Evolutionary conservation across 2,113 vertebrate species (phyloP).

Genomic region (Sinocyclocheilus grahami): DNA sequence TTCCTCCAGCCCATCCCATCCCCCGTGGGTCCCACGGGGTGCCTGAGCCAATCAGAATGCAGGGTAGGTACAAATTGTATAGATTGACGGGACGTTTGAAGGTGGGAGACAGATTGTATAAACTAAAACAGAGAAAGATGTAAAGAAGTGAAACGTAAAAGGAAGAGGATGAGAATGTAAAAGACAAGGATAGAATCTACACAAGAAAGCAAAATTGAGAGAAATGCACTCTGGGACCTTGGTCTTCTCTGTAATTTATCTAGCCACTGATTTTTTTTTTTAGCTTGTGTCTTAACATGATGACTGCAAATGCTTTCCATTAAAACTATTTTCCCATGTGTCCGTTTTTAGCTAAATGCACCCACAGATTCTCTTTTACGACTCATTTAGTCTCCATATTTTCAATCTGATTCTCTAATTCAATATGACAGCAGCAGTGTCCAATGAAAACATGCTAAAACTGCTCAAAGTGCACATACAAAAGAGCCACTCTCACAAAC

Average conservation of each 20-base stretch:
- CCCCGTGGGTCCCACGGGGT: conserved; percentile 10
- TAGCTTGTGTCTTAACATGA: conserved; percentile 3
- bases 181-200: background rate
- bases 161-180: background rate
- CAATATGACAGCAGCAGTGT: background rate
- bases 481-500: background rate
- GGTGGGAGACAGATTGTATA: conserved; percentile 10
- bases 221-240: background rate
- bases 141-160: background rate
- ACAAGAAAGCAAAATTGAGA: conserved; percentile 8
- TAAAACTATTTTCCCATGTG: background rate
- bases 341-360: background rate
- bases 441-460: background rate
- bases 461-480: background rate
- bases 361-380: background rate
- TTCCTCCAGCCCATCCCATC: conserved; percentile 35
- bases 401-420: conserved; percentile 1
- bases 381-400: background rate
- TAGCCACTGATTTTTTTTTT: conserved; percentile 29
- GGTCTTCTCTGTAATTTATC: conserved; percentile 33
- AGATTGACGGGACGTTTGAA: conserved; percentile 40
- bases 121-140: background rate
- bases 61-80: background rate
- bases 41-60: conserved; percentile 42
- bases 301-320: conserved; percentile 4